Conservation (phyloP, 2,797 vertebrate species). For the Peromyscus nudipes region DNA sequence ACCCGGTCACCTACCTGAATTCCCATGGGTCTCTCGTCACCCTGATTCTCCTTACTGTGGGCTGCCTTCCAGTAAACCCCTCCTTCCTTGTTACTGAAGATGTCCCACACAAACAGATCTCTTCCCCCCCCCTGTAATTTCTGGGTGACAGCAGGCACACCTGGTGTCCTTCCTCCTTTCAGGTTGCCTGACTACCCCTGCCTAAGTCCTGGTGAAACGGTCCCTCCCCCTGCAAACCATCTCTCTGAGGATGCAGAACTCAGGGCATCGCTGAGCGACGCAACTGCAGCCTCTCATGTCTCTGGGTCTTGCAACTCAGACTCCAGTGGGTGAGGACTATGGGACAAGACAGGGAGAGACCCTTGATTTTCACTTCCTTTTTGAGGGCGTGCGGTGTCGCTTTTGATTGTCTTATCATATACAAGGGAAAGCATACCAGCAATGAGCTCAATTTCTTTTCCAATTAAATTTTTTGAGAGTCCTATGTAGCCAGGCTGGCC, state of each 20-base stretch:
- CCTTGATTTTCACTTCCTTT: not conserved
- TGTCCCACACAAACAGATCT: not conserved
- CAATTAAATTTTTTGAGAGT: not conserved
- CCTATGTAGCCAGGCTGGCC: not conserved
- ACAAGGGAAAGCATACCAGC: not conserved
- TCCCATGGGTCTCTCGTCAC: not conserved
- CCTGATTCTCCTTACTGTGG: no score
- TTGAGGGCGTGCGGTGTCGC: not conserved
- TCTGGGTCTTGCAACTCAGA: no score
- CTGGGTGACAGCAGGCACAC: not conserved
- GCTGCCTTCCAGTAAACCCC: not conserved
- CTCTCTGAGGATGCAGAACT: not conserved
- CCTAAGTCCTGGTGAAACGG: not conserved
- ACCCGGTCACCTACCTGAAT: not conserved
- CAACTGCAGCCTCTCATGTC: no score
- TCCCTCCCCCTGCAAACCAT: not conserved
- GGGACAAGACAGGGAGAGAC: not conserved
- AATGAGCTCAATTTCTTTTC: not conserved
- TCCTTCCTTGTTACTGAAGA: not conserved
- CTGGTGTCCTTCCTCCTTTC: not conserved
- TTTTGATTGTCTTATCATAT: not conserved
- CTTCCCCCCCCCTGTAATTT: not conserved
- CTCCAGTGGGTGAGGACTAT: not conserved
- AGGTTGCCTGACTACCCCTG: no score
- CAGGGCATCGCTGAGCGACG: not conserved